phyloP scores from a whole-genome alignment of 53 echinoderm and acorn worm species.

The Astropecten irregularis region DNA sequence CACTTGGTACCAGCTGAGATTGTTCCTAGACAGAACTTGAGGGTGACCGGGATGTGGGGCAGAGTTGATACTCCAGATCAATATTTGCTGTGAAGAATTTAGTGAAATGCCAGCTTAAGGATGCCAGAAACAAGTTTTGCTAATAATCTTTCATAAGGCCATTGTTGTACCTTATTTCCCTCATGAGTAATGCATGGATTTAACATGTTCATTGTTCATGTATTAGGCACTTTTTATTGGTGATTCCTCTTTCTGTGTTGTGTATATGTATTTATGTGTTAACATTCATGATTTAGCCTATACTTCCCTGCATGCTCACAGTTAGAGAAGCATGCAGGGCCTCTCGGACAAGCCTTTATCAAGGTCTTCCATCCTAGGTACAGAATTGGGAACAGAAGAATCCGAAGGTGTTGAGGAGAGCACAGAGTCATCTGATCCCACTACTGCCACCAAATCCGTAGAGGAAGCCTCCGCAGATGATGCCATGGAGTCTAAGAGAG shows the following conservation, averaged over 20 bases:
- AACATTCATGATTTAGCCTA: too few species aligned
- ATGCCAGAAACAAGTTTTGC: neutral
- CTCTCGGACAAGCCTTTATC: neutral
- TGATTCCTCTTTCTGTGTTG: too few species aligned
- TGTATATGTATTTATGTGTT: too few species aligned
- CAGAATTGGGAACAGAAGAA: neutral
- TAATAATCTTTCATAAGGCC: too few species aligned
- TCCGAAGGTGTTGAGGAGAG: neutral
- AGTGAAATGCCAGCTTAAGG: neutral
- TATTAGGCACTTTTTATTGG: too few species aligned
- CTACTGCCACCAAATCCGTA: conserved; percentile 56
- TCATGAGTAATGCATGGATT: too few species aligned
- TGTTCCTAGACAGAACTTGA: too few species aligned
- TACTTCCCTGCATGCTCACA: conserved; percentile 19
- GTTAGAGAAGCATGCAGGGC: neutral
- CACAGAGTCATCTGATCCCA: neutral
- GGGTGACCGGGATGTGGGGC: too few species aligned
- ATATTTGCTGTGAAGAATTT: neutral
- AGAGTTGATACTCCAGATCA: too few species aligned
- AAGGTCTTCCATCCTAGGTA: conserved; percentile 48
- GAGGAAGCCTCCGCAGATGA: conserved; percentile 81
- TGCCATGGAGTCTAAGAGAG: conserved; percentile 70
- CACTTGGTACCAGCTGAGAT: too few species aligned
- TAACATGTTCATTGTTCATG: too few species aligned
- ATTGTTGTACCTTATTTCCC: too few species aligned